Conservation (phyloP, 2,888 invertebrate species). For the Allolobophora icterica region DNA sequence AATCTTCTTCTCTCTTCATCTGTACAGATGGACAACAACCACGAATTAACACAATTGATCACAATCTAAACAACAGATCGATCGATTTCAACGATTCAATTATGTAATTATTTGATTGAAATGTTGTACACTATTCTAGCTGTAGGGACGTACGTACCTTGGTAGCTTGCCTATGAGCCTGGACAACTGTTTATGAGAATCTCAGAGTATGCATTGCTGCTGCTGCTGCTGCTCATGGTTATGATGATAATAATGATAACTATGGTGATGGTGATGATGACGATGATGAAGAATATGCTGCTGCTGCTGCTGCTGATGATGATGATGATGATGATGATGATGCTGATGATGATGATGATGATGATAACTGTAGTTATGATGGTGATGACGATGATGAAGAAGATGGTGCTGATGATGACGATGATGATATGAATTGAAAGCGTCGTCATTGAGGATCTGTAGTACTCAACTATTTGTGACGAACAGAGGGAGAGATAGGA, state of each 20-base stretch:
- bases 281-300: too few species aligned
- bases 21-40: background rate
- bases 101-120: too few species aligned
- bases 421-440: background rate
- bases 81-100: too few species aligned
- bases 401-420: constrained; percentile 26
- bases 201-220: background rate
- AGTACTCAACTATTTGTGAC: background rate
- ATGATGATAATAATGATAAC: constrained; percentile 21
- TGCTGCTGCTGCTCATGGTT: constrained; percentile 33
- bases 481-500: background rate
- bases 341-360: background rate
- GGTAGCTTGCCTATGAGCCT: too few species aligned
- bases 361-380: constrained; percentile 31
- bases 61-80: too few species aligned
- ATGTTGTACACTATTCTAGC: too few species aligned
- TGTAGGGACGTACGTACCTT: too few species aligned
- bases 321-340: background rate
- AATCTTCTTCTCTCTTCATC: background rate
- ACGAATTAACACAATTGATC: too few species aligned
- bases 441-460: background rate
- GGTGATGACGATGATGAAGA: constrained; percentile 28
- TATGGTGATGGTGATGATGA: constrained; percentile 25
- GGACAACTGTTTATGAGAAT: too few species aligned
- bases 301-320: constrained; percentile 32